A percentile compares a stretch with the other conserved stretches of the same genome.
Conservation (phyloP, 2,888 invertebrate species). For the Apodemia zela region DNA sequence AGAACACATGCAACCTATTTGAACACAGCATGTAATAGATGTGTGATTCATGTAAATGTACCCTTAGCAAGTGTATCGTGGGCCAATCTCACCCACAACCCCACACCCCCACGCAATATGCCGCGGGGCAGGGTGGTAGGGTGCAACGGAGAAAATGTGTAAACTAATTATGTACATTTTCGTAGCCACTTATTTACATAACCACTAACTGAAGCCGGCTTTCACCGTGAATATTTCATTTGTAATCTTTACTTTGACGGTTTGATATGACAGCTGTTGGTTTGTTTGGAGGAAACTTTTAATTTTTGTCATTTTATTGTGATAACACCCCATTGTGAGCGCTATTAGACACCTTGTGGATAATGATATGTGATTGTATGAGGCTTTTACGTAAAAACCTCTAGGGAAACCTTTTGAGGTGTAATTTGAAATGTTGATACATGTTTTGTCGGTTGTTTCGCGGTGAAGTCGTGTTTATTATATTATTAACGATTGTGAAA, state of each 20-base stretch:
- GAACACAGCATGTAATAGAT: slow-evolving; percentile 66
- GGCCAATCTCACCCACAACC: slow-evolving; percentile 56
- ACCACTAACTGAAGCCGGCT: slow-evolving; percentile 74
- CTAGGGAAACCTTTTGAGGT: slow-evolving; percentile 60
- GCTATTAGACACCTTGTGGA: slow-evolving; percentile 56
- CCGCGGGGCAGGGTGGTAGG: slow-evolving; percentile 51
- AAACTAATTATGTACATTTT: slow-evolving; percentile 81
- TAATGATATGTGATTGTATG: slow-evolving; percentile 75
- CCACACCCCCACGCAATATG: slow-evolving; percentile 53
- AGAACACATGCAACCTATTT: slow-evolving; percentile 65
- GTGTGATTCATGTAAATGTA: slow-evolving; percentile 76
- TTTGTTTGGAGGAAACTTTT: slow-evolving; percentile 77
- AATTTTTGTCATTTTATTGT: slow-evolving; percentile 64
- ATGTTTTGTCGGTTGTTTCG: slow-evolving; percentile 48
- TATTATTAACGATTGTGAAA: slow-evolving; percentile 41
- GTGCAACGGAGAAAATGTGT: slow-evolving; percentile 71
- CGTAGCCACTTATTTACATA: slow-evolving; percentile 80
- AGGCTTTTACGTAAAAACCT: slow-evolving; percentile 54
- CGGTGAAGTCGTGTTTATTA: slow-evolving; percentile 59
- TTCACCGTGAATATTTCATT: slow-evolving; percentile 81
- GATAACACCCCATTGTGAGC: slow-evolving; percentile 61
- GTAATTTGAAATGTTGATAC: slow-evolving; percentile 67
- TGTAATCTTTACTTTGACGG: slow-evolving; percentile 78
- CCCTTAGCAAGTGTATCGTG: slow-evolving; percentile 73
- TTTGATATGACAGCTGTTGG: slow-evolving; percentile 79